These are phyloP conservation scores for Mactromeris polynyma DNA, from an alignment of 2,888 invertebrate genomes.

Conservation along the genomic window DNA sequence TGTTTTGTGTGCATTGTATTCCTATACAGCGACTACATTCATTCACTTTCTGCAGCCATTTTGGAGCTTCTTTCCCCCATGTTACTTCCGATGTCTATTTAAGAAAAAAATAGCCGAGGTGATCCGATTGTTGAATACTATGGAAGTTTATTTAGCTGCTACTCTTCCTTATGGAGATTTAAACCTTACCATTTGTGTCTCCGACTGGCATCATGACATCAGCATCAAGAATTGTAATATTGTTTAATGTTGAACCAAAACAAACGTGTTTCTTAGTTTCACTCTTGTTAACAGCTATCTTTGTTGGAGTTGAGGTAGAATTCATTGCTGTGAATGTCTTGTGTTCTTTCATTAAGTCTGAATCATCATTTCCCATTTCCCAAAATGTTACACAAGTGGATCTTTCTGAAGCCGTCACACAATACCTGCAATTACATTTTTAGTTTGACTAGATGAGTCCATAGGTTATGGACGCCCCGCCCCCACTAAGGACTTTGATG, in stretches of 20 bases:
- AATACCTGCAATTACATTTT: conserved; percentile 40
- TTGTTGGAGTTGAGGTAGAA: conserved; percentile 24
- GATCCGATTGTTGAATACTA: background rate
- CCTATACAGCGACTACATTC: no score
- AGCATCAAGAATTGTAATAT: conserved; percentile 58
- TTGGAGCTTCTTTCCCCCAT: no score
- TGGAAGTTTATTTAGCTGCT: background rate
- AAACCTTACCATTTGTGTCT: background rate
- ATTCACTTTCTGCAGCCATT: no score
- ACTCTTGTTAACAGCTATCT: conserved; percentile 32
- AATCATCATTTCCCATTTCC: conserved; percentile 63
- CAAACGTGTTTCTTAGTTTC: conserved; percentile 22
- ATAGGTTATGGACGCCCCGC: no score
- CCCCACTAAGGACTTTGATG: no score
- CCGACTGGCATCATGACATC: background rate
- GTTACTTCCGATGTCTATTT: no score
- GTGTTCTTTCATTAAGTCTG: conserved; percentile 50
- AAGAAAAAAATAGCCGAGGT: no score
- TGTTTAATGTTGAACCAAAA: conserved; percentile 63
- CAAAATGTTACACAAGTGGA: conserved; percentile 42
- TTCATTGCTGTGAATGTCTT: conserved; percentile 16
- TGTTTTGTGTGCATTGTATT: no score
- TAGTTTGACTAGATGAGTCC: no score
- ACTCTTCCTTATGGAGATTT: background rate
- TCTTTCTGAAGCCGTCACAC: conserved; percentile 46